These are phyloP conservation scores for Euborellia annulipes DNA, from an alignment of 1,140 invertebrate species.

Conservation along the genomic window DNA sequence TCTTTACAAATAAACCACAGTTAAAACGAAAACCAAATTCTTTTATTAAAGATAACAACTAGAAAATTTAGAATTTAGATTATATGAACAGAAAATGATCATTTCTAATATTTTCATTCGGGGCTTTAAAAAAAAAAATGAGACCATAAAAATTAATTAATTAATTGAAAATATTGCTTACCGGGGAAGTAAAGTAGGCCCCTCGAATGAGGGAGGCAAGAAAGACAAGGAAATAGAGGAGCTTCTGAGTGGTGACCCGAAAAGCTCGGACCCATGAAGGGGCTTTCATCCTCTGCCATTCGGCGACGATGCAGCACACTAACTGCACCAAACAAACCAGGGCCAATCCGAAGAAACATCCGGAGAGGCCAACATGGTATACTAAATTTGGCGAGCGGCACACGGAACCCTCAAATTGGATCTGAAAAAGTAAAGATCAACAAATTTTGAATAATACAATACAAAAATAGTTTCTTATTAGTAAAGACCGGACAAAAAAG, in stretches of 20 bases:
- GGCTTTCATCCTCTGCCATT: conserved; percentile 68
- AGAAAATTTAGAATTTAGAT: too few species aligned
- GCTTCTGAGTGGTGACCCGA: conserved; percentile 78
- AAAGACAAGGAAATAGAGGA: conserved; percentile 79
- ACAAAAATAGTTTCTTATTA: too few species aligned
- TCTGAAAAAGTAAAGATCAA: conserved; percentile 32
- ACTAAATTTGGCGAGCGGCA: conserved; percentile 44
- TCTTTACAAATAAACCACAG: too few species aligned
- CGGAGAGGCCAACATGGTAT: conserved; percentile 57
- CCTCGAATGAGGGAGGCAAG: conserved; percentile 69
- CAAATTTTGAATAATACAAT: too few species aligned
- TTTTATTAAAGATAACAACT: too few species aligned
- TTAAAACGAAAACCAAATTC: too few species aligned
- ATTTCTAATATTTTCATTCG: too few species aligned
- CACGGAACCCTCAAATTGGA: conserved; percentile 46
- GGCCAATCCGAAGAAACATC: conserved; percentile 65
- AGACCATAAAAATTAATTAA: too few species aligned
- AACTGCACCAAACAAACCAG: conserved; percentile 76
- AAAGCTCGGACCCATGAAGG: conserved; percentile 64
- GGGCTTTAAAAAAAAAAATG: too few species aligned
- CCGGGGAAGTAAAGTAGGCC: conserved; percentile 78
- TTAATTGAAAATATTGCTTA: conserved; percentile 43
- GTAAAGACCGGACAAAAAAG: too few species aligned
- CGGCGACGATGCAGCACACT: conserved; percentile 62
- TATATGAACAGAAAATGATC: too few species aligned